Conservation (phyloP, 1,140 invertebrate species). For the Antheraea pernyi region DNA sequence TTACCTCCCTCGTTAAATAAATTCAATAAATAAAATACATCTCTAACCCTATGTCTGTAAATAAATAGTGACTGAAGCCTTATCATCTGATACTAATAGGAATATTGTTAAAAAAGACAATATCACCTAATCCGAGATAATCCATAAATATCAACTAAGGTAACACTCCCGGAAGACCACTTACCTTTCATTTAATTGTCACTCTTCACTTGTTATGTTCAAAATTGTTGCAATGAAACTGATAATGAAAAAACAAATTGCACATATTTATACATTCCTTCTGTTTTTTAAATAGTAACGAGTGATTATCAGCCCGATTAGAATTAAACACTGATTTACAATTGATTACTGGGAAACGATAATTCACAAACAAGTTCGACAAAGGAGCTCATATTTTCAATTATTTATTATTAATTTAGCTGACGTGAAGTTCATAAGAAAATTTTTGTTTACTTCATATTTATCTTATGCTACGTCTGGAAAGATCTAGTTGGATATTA, state of each 20-base stretch:
- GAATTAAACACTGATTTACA: constrained; percentile 22
- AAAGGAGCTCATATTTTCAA: not conserved
- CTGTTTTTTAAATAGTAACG: constrained; percentile 21
- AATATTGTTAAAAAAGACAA: not conserved
- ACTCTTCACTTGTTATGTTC: constrained; percentile 15
- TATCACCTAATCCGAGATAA: not conserved
- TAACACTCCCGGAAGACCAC: not conserved
- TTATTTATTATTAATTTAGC: not conserved
- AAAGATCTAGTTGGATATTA: too few relatives aligned
- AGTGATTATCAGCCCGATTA: constrained; percentile 31
- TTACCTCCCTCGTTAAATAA: too few relatives aligned
- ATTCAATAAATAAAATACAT: too few relatives aligned
- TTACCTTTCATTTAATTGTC: constrained; percentile 35
- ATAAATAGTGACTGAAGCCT: too few relatives aligned
- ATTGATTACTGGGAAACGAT: constrained; percentile 21
- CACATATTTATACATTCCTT: constrained; percentile 26
- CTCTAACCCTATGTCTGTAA: too few relatives aligned
- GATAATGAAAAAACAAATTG: constrained; percentile 20
- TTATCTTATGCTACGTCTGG: too few relatives aligned
- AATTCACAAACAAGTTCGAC: constrained; percentile 6
- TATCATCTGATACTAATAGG: not conserved
- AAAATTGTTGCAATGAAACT: constrained; percentile 28
- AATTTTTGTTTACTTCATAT: not conserved
- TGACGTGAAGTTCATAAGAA: not conserved
- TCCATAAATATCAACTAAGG: not conserved